These are phyloP conservation scores for Gadopsis marmoratus DNA, from an alignment of 2,797 vertebrate genomes.

Conservation along the genomic window DNA sequence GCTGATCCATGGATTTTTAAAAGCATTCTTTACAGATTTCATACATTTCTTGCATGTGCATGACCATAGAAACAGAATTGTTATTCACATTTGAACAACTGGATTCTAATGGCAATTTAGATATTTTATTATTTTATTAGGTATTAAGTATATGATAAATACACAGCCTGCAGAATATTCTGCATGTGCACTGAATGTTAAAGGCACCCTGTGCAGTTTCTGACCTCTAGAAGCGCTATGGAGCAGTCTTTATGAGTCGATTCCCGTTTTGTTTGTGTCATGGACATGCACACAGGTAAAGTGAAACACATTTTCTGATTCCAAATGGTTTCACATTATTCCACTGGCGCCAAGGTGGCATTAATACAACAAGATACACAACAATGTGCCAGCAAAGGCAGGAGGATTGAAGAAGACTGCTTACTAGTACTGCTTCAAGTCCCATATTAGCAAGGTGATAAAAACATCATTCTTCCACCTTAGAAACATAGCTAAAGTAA, in stretches of 20 bases:
- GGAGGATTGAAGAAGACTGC: neutral
- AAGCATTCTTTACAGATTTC: neutral
- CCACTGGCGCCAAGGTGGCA: neutral
- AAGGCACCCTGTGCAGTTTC: neutral
- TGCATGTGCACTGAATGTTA: neutral
- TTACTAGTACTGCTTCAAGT: no score
- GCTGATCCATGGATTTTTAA: neutral
- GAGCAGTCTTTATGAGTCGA: no score
- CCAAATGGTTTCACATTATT: no score
- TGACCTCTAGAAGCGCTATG: neutral
- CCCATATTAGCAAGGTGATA: no score
- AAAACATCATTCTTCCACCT: no score
- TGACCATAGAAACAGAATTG: neutral
- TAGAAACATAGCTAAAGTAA: no score
- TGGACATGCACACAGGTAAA: no score
- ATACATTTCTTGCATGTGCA: neutral
- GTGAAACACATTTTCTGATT: neutral
- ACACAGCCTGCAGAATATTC: neutral
- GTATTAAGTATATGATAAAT: neutral
- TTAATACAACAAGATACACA: neutral
- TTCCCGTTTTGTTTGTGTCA: neutral
- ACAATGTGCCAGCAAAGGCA: neutral
- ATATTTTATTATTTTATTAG: neutral
- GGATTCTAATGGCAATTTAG: no score
- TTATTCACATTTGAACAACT: constrained; percentile 1